Conservation (phyloP, 2,888 invertebrate species). For the Ophion ventricosus region DNA sequence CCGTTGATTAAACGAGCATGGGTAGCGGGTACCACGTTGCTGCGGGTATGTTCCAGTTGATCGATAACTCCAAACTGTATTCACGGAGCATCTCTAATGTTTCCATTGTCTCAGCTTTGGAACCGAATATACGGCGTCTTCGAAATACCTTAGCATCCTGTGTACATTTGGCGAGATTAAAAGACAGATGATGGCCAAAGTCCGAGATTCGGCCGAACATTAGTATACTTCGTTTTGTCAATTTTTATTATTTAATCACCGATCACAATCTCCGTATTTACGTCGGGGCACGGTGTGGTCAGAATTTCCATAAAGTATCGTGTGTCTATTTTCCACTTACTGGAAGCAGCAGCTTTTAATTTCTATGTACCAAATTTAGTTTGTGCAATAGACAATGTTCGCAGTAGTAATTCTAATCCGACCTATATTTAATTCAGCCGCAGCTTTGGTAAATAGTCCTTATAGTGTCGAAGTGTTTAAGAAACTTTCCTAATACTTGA, state of each 20-base stretch:
- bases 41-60: conserved; percentile 74
- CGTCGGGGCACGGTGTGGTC: neutral
- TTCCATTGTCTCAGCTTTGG: conserved; percentile 74
- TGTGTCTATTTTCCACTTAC: neutral
- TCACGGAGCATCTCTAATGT: conserved; percentile 77
- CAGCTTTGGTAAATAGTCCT: conserved; percentile 69
- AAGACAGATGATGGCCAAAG: conserved; percentile 36
- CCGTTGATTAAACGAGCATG: conserved; percentile 62
- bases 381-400: conserved; percentile 53
- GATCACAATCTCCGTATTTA: conserved; percentile 11
- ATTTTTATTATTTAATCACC: conserved; percentile 27
- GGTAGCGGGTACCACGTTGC: conserved; percentile 67
- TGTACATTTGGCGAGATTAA: conserved; percentile 34
- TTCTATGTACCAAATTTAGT: neutral
- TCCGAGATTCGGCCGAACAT: conserved; percentile 32
- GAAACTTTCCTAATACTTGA: conserved; percentile 28
- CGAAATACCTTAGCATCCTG: conserved; percentile 48
- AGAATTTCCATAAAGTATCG: neutral
- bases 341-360: neutral
- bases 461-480: conserved; percentile 58
- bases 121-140: conserved; percentile 69
- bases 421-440: conserved; percentile 56
- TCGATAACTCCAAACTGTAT: conserved; percentile 75
- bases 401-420: conserved; percentile 61
- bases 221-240: neutral